Conservation (phyloP, 2,113 vertebrate genomes). For the Zosterops japonicus region DNA sequence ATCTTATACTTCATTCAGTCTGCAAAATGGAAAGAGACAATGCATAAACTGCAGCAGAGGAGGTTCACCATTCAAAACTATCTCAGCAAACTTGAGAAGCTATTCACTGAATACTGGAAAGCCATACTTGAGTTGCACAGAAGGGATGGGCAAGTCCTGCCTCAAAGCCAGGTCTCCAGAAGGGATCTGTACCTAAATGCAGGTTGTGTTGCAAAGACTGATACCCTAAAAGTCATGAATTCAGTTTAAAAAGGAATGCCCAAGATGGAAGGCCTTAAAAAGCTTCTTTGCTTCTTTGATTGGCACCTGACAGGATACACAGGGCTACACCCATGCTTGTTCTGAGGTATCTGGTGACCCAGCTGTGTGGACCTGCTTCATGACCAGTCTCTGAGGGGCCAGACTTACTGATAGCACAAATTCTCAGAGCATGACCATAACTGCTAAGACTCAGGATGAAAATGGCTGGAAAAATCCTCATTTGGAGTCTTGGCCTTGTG, state of each 20-base stretch:
- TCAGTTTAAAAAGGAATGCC: not conserved
- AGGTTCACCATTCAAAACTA: not conserved
- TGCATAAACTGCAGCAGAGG: not conserved
- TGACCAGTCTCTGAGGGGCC: not conserved
- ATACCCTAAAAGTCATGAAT: not conserved
- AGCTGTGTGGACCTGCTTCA: not conserved
- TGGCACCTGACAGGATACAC: not conserved
- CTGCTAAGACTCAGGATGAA: not conserved
- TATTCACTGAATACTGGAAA: not conserved
- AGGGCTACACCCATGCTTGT: not conserved
- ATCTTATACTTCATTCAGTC: not conserved
- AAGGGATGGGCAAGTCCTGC: not conserved
- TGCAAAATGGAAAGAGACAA: not conserved
- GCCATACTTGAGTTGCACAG: not conserved
- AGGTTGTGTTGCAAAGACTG: not conserved
- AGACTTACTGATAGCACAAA: not conserved
- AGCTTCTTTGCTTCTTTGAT: not conserved
- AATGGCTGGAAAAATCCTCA: not conserved
- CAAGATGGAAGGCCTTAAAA: not conserved
- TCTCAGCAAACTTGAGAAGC: not conserved
- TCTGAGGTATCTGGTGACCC: not conserved
- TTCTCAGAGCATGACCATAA: not conserved
- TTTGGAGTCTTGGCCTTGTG: not conserved
- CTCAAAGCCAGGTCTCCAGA: not conserved
- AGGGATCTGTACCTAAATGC: not conserved